A percentile compares a stretch with the other conserved stretches of the same genome.
Evolutionary conservation across 2,888 invertebrate genomes (phyloP).

Genomic region (Drosophila tripunctata): DNA sequence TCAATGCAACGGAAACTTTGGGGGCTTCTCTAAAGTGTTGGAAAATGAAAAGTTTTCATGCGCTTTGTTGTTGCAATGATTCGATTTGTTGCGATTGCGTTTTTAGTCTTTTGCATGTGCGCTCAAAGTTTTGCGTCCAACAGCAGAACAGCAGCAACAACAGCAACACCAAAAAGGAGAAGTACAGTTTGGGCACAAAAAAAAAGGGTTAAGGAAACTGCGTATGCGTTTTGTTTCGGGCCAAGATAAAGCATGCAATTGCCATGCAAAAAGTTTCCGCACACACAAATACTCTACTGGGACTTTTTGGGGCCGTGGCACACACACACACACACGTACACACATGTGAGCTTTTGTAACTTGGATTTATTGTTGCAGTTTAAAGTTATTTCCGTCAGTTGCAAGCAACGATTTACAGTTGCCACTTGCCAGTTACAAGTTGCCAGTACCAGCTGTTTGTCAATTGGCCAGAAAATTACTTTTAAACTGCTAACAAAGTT

Average conservation of each 20-base stretch:
- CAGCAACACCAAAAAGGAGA: background rate
- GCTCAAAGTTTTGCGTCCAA: constrained; percentile 50
- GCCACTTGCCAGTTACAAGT: constrained; percentile 20
- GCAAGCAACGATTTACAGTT: constrained; percentile 19
- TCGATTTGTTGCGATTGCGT: constrained; percentile 79
- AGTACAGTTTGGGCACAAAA: background rate
- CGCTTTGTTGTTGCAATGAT: constrained; percentile 71
- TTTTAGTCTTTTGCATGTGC: constrained; percentile 78
- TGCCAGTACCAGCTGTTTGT: constrained; percentile 54
- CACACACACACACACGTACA: too few relatives aligned
- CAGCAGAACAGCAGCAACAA: background rate
- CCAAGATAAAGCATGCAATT: constrained; percentile 73
- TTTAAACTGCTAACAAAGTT: constrained; percentile 41
- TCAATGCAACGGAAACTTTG: constrained; percentile 42
- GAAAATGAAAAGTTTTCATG: constrained; percentile 71
- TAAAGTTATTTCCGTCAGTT: constrained; percentile 54
- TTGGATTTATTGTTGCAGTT: constrained; percentile 65
- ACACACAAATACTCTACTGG: constrained; percentile 55
- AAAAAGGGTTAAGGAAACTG: constrained; percentile 22
- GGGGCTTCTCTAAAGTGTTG: constrained; percentile 64
- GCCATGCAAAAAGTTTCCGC: constrained; percentile 54
- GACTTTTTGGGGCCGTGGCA: constrained; percentile 28
- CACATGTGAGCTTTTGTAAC: constrained; percentile 30
- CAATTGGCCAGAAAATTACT: constrained; percentile 53
- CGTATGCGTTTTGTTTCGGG: constrained; percentile 48